Percentiles rank a stretch among this genome's conserved stretches.
Conservation (phyloP, 35 echinoderm and acorn worm genomes). For the Heliocidaris erythrogramma region DNA sequence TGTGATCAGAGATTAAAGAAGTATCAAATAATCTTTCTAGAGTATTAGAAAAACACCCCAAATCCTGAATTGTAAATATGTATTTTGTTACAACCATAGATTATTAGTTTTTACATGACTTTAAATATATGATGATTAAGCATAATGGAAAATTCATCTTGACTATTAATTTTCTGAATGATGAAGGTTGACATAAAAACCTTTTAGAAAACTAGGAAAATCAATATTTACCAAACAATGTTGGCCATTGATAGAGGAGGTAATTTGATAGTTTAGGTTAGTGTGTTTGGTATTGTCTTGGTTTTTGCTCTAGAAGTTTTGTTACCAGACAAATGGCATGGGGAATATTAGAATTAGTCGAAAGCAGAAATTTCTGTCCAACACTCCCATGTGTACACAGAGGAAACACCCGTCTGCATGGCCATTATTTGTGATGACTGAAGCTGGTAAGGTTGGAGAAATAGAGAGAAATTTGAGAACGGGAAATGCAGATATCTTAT, state of each 20-base stretch:
- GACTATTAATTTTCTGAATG: neutral
- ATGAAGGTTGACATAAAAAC: neutral
- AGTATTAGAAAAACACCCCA: no score
- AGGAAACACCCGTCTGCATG: neutral
- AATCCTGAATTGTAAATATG: no score
- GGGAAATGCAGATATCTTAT: slow-evolving; percentile 2
- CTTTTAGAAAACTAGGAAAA: neutral
- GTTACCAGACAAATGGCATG: neutral
- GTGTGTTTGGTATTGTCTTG: neutral
- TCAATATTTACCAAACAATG: neutral
- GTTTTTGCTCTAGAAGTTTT: neutral
- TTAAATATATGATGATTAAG: no score
- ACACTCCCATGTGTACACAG: neutral
- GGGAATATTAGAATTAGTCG: neutral
- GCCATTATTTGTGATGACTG: neutral
- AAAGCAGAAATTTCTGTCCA: neutral
- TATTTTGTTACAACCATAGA: no score
- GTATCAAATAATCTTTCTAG: neutral
- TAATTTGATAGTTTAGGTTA: neutral
- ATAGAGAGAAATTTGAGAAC: neutral
- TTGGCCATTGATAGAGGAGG: neutral
- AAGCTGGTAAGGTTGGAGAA: neutral
- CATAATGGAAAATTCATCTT: no score
- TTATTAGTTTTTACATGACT: no score
- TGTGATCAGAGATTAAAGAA: neutral